These are phyloP conservation scores for Ophonus ardosiacus DNA, from an alignment of 2,888 invertebrate genomes.

Conservation along the genomic window DNA sequence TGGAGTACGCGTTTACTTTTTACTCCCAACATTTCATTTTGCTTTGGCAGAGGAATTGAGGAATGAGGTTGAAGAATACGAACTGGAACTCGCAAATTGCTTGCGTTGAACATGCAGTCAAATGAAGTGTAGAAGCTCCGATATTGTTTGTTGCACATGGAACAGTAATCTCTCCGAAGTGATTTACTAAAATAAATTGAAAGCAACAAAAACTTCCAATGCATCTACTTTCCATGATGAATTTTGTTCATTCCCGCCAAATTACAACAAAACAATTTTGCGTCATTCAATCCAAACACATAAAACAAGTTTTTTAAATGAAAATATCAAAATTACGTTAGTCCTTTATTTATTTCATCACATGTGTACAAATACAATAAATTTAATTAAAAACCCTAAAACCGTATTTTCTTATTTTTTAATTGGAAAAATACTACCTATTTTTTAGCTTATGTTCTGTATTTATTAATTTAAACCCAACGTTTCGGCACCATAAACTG, in stretches of 20 bases:
- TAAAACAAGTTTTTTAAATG: neutral
- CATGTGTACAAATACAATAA: neutral
- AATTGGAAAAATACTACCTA: too few relatives aligned
- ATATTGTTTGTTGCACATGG: conserved; percentile 19
- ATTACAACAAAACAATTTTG: neutral
- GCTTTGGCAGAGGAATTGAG: neutral
- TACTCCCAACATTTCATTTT: neutral
- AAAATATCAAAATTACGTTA: neutral
- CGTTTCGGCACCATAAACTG: too few relatives aligned
- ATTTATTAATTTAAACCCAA: too few relatives aligned
- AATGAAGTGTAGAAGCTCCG: conserved; percentile 10
- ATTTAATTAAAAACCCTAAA: too few relatives aligned
- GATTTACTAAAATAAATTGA: conserved; percentile 45
- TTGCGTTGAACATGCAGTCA: neutral
- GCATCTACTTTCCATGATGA: conserved; percentile 41
- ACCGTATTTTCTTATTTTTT: too few relatives aligned
- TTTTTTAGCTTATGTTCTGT: too few relatives aligned
- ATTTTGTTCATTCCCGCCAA: conserved; percentile 9
- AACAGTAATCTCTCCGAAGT: conserved; percentile 26
- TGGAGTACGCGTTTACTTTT: too few relatives aligned
- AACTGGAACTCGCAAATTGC: conserved; percentile 4
- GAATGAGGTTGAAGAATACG: neutral
- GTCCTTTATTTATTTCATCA: neutral
- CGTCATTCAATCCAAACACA: neutral
- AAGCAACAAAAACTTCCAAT: conserved; percentile 26